Base-by-base conservation (phyloP, 2,113 vertebrate genomes). In the Fregetta grallaria region DNA sequence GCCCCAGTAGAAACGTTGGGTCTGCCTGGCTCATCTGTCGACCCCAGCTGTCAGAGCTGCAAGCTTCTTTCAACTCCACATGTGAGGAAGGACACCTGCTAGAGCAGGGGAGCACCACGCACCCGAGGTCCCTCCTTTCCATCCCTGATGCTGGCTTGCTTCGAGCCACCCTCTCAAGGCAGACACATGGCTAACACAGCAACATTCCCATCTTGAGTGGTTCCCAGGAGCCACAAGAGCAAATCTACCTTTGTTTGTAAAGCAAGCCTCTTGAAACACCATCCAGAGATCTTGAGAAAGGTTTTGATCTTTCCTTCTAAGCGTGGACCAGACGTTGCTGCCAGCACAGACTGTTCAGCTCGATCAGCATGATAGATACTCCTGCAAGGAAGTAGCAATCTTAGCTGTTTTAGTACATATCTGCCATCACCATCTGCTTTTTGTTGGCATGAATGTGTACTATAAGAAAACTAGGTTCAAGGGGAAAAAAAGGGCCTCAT, bases 371-470 rank as follows among this genome's bases (percentile, higher is more conserved):
- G 96, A 71, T 80, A 94, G 91, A 94, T 95, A 66, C 45, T 96
- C 63, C 91, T 95, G 95, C 71, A 91, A 94, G 72, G 71, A 92
- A 68, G 38, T 67, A 94, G 38, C 40, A 91, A 20, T 92, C 95
- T 95, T 95, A 97, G 86, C 86, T 95, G 91, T 22, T 96, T 96
- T 85, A 92, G 81, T 96, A 67, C 65, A 25, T 91, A 87, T 95
- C 89, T 94, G 87, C 84, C 47, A 78, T 74, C 71, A 63, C 95
- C 97, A 97, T 95, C 96, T 97, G 97, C 84, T 91, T 74, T 94
- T 95, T 90, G 71, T 73, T 97, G 93, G 94, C 91, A 94, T 63
- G n/a, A 79, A 62, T 66, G 5, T 79, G 38, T 71, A 32, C 42
- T 70, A 44, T 29, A 88, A 88, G 70, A 56, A 92, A 95, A 85